phyloP scores from a whole-genome alignment of 2,113 vertebrate genomes.

The Aix galericulata region DNA sequence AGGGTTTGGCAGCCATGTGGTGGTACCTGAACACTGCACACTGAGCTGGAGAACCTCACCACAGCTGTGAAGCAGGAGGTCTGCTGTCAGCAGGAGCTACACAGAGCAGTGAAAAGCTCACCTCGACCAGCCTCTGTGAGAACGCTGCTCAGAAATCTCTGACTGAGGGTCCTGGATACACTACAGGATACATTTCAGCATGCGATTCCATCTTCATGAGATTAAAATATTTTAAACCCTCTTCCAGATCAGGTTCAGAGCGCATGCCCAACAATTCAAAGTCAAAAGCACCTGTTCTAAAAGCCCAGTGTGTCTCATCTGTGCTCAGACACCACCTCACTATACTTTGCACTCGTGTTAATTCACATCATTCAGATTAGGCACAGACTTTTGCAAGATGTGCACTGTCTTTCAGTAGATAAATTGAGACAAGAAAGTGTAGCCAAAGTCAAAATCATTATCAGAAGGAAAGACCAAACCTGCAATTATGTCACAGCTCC shows the following conservation, averaged over 20 bases:
- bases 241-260: background rate
- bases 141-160: background rate
- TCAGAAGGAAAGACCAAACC: background rate
- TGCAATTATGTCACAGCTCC: fast-evolving
- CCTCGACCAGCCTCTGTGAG: background rate
- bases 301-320: background rate
- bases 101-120: background rate
- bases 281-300: background rate
- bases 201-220: background rate
- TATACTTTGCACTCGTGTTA: background rate
- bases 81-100: background rate
- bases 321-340: background rate
- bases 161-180: background rate
- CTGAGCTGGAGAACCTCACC: background rate
- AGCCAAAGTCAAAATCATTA: background rate
- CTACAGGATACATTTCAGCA: background rate
- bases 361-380: background rate
- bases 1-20: background rate
- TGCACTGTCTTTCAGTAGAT: background rate
- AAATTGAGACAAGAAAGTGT: background rate
- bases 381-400: background rate
- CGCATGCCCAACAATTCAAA: background rate
- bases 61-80: background rate
- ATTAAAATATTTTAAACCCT: background rate
- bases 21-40: background rate